Evolutionary conservation across 2,113 vertebrate species (phyloP).

Genomic region (Notarius lentiginosus): DNA sequence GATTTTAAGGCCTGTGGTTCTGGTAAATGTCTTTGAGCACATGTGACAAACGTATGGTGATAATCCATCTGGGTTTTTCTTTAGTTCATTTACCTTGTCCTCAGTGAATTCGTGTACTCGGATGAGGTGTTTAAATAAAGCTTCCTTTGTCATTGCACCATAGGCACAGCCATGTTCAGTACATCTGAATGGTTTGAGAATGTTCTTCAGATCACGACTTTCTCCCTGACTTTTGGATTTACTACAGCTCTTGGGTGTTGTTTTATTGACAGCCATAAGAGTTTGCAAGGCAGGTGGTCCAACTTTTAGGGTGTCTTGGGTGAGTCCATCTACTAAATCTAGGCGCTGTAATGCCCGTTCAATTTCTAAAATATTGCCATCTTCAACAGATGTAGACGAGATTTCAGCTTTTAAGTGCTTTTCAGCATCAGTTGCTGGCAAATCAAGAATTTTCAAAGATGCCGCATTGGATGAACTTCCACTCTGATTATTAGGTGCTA

Average conservation of each 20-base stretch:
- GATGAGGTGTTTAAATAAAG: conserved; percentile 90
- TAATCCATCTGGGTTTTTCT: conserved; percentile 90
- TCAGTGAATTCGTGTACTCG: conserved; percentile 88
- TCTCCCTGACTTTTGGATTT: conserved; percentile 52
- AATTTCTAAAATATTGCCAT: conserved; percentile 84
- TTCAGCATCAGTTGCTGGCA: conserved; percentile 51
- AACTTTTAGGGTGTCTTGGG: conserved; percentile 62
- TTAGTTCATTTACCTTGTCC: conserved; percentile 93
- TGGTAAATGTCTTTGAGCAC: conserved; percentile 95
- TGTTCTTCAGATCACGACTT: conserved; percentile 69
- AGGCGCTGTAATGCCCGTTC: conserved; percentile 86
- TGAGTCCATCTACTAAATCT: conserved; percentile 80
- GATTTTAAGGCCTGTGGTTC: conserved; percentile 95
- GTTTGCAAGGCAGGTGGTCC: conserved; percentile 61
- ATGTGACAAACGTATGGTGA: conserved; percentile 93
- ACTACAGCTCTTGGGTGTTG: conserved; percentile 46
- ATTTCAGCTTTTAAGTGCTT: conserved; percentile 43
- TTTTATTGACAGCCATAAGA: conserved; percentile 59
- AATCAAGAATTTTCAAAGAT: conserved; percentile 54
- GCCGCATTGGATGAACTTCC: conserved; percentile 42
- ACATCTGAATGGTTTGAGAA: conserved; percentile 91
- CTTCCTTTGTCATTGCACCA: conserved; percentile 98
- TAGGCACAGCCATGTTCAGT: conserved; percentile 86
- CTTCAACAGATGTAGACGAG: conserved; percentile 63
- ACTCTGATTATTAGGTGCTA: conserved; percentile 64